phyloP scores from a whole-genome alignment of 1,140 invertebrate genomes.

The Ooceraea biroi region DNA sequence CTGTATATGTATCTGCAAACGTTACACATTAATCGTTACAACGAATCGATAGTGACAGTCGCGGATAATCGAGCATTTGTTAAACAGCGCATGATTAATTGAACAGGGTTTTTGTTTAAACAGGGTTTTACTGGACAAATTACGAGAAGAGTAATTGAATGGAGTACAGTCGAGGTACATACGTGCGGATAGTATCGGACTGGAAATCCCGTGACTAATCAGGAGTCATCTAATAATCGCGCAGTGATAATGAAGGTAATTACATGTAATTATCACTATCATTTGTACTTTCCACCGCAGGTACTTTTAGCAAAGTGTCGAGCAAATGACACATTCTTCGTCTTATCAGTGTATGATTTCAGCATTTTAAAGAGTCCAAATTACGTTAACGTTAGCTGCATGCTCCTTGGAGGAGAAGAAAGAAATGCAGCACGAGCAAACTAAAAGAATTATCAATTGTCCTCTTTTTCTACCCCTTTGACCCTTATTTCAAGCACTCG shows the following conservation, averaged over 20 bases:
- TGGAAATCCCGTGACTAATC: constrained; percentile 55
- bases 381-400: neutral
- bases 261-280: constrained; percentile 28
- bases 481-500: neutral
- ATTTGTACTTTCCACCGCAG: neutral
- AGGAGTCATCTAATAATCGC: constrained; percentile 40
- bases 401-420: neutral
- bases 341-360: neutral
- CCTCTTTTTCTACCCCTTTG: neutral
- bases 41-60: neutral
- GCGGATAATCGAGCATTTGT: neutral
- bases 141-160: constrained; percentile 1
- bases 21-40: neutral
- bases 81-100: constrained; percentile 13
- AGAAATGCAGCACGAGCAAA: neutral
- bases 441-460: neutral
- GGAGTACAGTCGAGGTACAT: neutral
- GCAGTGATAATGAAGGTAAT: constrained; percentile 22
- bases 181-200: neutral
- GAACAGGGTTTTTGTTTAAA: neutral
- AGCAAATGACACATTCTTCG: neutral
- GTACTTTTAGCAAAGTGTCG: neutral
- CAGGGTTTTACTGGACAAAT: neutral
- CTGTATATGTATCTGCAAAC: too few relatives aligned
- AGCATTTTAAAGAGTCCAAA: neutral